These are phyloP conservation scores for Beroe forskalii DNA, from an alignment of 37 sponge, comb jelly and placozoan genomes.

Conservation along the genomic window DNA sequence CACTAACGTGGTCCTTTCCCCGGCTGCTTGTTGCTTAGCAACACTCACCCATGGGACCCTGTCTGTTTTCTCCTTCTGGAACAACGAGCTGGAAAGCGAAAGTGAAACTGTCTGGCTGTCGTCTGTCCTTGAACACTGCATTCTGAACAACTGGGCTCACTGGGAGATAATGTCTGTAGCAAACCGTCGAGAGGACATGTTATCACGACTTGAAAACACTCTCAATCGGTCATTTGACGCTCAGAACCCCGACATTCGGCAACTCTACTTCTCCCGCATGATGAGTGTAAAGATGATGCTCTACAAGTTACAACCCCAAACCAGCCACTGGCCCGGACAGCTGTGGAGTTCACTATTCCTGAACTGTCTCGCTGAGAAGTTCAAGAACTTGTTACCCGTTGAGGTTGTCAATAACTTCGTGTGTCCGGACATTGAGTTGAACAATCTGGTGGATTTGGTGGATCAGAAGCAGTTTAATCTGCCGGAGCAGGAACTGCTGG, in stretches of 20 bases:
- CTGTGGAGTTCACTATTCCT: constrained; percentile 45
- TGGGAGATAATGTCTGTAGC: constrained; percentile 52
- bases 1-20: constrained; percentile 4
- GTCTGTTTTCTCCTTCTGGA: constrained; percentile 29
- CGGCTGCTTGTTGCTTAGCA: constrained; percentile 45
- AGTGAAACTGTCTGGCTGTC: constrained; percentile 55
- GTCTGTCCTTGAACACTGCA: constrained; percentile 46
- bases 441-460: not conserved
- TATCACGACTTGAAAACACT: constrained; percentile 18
- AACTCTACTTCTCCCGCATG: constrained; percentile 45
- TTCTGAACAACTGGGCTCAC: constrained; percentile 56
- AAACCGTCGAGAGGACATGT: constrained; percentile 22
- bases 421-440: not conserved
- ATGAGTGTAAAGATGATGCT: constrained; percentile 44
- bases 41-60: not conserved
- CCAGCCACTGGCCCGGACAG: constrained; percentile 47
- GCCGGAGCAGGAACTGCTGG: not conserved
- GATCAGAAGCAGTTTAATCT: constrained; percentile 23
- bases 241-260: constrained; percentile 40
- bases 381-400: not conserved
- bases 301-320: constrained; percentile 33
- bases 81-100: not conserved
- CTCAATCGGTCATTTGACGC: constrained; percentile 51
- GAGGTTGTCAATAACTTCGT: constrained; percentile 14
- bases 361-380: constrained; percentile 56